Conservation (phyloP, 1,140 invertebrate species). For the Chymomyza costata region DNA sequence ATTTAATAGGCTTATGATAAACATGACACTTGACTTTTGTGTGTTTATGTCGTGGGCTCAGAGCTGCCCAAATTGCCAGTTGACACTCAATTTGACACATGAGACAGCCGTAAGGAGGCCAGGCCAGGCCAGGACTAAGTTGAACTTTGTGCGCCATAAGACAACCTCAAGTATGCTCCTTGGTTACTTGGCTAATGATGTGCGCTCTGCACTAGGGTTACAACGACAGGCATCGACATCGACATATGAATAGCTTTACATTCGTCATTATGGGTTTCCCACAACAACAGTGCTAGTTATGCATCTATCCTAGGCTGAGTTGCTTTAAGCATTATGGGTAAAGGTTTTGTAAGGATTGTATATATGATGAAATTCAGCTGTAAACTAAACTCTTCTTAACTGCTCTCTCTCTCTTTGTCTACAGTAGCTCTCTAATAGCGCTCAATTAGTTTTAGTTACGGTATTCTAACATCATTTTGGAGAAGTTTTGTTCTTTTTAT, state of each 20-base stretch:
- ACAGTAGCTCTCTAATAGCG: no score
- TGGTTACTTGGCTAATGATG: constrained; percentile 66
- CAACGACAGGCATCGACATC: constrained; percentile 24
- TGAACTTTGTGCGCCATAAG: constrained; percentile 23
- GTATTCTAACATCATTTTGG: no score
- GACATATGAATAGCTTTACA: constrained; percentile 61
- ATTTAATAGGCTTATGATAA: constrained; percentile 71
- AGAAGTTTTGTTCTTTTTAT: no score
- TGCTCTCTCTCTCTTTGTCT: no score
- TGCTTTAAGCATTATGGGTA: no score
- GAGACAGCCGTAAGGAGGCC: constrained; percentile 51
- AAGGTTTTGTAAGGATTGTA: no score
- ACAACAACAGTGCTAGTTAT: constrained; percentile 28
- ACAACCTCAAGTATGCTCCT: constrained; percentile 64
- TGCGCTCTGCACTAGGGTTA: constrained; percentile 34
- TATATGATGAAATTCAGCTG: no score
- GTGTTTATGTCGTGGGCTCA: neutral
- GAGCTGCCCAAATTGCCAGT: constrained; percentile 65
- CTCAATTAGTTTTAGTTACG: no score
- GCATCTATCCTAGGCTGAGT: no score
- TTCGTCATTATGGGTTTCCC: constrained; percentile 53
- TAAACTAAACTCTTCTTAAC: no score
- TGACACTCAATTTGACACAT: constrained; percentile 73
- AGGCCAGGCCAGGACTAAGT: constrained; percentile 13
- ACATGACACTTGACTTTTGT: constrained; percentile 67